Evolutionary conservation across 2,113 vertebrate genomes (phyloP).

Genomic region (Ifrita kowaldi): DNA sequence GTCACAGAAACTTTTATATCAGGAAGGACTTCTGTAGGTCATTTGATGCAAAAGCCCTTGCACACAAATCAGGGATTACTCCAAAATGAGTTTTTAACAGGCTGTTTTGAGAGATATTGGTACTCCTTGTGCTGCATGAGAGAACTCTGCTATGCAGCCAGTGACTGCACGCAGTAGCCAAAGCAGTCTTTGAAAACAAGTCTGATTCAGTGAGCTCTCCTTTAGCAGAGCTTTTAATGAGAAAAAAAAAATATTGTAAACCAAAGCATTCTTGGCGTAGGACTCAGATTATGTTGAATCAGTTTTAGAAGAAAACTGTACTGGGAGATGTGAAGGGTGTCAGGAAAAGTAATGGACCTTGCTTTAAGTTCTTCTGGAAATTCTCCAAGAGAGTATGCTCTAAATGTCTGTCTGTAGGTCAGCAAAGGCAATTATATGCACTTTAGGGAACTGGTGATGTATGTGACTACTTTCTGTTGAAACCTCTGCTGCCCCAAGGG

Average conservation of each 20-base stretch:
- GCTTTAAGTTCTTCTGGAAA: background rate
- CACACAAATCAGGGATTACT: background rate
- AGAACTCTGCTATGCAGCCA: background rate
- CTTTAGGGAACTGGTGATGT: background rate
- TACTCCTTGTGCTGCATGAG: background rate
- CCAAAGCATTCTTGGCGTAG: background rate
- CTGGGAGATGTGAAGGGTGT: background rate
- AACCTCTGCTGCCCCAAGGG: background rate
- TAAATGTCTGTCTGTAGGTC: background rate
- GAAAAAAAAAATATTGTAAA: background rate
- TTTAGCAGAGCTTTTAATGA: background rate
- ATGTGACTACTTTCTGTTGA: conserved; percentile 23
- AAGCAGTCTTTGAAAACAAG: background rate
- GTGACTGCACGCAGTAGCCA: background rate
- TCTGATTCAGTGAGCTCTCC: background rate
- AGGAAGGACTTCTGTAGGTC: background rate
- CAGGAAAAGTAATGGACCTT: background rate
- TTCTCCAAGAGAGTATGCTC: background rate
- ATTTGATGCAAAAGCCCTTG: background rate
- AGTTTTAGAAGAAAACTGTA: background rate
- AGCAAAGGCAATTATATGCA: background rate
- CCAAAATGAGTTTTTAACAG: background rate
- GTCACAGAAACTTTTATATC: background rate
- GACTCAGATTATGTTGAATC: background rate
- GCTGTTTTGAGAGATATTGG: background rate